These are phyloP conservation scores for Amphilophus citrinellus DNA, from an alignment of 2,113 vertebrate genomes.

Conservation along the genomic window DNA sequence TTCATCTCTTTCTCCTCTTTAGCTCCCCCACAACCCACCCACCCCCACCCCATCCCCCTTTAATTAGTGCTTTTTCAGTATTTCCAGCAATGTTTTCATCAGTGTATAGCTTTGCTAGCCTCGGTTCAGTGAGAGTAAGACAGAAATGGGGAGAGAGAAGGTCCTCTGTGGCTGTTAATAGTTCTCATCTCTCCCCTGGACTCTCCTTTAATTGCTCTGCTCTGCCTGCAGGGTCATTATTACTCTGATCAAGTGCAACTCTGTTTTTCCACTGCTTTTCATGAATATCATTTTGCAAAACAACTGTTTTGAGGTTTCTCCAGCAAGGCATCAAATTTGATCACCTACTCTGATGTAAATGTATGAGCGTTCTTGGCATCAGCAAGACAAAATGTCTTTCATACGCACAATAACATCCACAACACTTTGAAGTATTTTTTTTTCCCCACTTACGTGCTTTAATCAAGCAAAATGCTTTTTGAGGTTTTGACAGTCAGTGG, in stretches of 20 bases:
- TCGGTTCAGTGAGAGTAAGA: conserved; percentile 44
- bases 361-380: conserved; percentile 42
- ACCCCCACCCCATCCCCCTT: conserved; percentile 20
- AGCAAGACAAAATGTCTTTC: conserved; percentile 60
- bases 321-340: conserved; percentile 58
- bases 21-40: conserved; percentile 2
- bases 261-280: conserved; percentile 71
- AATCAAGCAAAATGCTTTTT: conserved; percentile 58
- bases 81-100: conserved; percentile 75
- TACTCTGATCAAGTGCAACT: conserved; percentile 77
- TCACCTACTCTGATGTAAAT: conserved; percentile 58
- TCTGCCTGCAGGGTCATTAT: conserved; percentile 79
- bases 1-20: conserved; percentile 33
- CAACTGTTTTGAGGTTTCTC: conserved; percentile 72
- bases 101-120: conserved; percentile 54
- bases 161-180: conserved; percentile 79
- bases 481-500: conserved; percentile 44
- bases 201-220: conserved; percentile 78
- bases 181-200: conserved; percentile 79
- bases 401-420: conserved; percentile 37
- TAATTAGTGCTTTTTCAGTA: conserved; percentile 78
- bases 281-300: conserved; percentile 77
- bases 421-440: conserved; percentile 62
- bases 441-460: conserved; percentile 44
- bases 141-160: conserved; percentile 42